These are phyloP conservation scores for Megaceryle maxima DNA, from an alignment of 2,113 vertebrate genomes.

Conservation along the genomic window DNA sequence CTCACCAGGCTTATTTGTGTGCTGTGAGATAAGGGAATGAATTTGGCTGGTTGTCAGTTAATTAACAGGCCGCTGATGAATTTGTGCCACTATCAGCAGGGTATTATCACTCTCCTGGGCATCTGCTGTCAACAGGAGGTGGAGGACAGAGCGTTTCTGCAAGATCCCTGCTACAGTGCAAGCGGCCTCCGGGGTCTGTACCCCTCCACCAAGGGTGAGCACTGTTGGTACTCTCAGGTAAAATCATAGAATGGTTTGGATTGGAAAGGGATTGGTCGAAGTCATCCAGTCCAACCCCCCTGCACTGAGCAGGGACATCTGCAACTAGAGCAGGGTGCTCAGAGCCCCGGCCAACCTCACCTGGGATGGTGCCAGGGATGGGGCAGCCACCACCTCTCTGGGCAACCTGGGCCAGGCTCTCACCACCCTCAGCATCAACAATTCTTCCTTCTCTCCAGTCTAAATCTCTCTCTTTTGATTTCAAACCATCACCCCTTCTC, in stretches of 20 bases:
- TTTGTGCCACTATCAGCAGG: neutral
- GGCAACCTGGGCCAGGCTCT: too few relatives aligned
- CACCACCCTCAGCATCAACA: too few relatives aligned
- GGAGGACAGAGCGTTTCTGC: neutral
- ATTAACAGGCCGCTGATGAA: slow-evolving; percentile 37
- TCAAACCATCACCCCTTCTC: too few relatives aligned
- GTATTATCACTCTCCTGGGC: neutral
- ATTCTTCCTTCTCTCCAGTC: too few relatives aligned
- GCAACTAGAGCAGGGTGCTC: neutral
- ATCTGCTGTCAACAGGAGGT: neutral
- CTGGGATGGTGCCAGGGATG: neutral
- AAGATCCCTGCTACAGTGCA: neutral
- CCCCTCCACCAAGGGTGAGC: neutral
- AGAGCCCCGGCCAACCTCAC: neutral
- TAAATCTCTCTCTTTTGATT: too few relatives aligned
- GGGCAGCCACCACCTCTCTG: too few relatives aligned
- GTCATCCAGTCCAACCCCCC: neutral
- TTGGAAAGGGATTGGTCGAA: neutral
- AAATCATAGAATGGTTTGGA: neutral
- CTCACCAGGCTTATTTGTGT: slow-evolving; percentile 15
- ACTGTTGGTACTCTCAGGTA: neutral
- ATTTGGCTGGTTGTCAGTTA: slow-evolving; percentile 30
- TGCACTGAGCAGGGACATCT: neutral
- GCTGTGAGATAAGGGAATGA: neutral
- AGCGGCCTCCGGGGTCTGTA: accelerated